Conservation (phyloP, 2,797 vertebrate genomes). For the Thalassophryne amazonica region DNA sequence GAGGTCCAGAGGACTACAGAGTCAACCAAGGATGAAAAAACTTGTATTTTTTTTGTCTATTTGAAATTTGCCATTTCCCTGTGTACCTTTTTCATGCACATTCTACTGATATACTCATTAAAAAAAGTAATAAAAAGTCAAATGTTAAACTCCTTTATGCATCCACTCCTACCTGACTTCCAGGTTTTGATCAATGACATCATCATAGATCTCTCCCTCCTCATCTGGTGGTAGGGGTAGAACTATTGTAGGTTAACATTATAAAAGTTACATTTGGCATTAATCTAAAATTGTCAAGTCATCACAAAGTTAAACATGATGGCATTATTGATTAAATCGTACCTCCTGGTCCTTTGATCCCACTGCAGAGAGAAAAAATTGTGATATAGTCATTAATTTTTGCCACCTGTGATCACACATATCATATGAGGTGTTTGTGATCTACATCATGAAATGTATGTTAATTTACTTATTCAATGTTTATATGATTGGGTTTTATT, state of each 20-base stretch:
- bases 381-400: not conserved
- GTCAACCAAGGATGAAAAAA: constrained; percentile 35
- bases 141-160: not conserved
- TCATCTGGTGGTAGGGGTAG: constrained; percentile 76
- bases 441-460: too few species aligned
- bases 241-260: constrained; percentile 66
- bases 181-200: constrained; percentile 77
- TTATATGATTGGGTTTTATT: too few species aligned
- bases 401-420: too few species aligned
- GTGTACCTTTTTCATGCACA: not conserved
- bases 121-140: not conserved
- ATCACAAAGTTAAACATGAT: too few species aligned
- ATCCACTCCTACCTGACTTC: constrained; percentile 70
- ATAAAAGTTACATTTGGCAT: too few species aligned
- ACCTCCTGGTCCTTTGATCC: constrained; percentile 75
- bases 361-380: constrained; percentile 62
- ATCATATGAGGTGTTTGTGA: too few species aligned
- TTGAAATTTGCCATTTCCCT: not conserved
- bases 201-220: constrained; percentile 87
- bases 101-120: not conserved
- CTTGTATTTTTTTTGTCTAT: constrained; percentile 10
- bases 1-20: constrained; percentile 70
- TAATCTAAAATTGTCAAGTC: too few species aligned
- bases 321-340: constrained; percentile 41
- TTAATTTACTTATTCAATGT: too few species aligned